phyloP scores from a whole-genome alignment of 2,888 invertebrate genomes.

The Protodeltote pygarga region DNA sequence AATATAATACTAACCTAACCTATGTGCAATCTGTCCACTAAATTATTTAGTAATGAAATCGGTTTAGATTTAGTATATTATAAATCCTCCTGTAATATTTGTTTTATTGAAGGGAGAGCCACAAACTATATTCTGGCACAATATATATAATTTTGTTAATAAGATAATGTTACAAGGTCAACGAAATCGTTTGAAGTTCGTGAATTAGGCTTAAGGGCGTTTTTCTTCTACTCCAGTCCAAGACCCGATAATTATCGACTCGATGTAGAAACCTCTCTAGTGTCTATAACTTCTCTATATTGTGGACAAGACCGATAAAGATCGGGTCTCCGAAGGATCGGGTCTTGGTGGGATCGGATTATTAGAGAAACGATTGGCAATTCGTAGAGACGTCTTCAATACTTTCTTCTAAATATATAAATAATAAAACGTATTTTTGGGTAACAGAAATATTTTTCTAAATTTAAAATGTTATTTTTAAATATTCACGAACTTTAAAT shows the following conservation, averaged over 20 bases:
- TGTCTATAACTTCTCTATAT: neutral
- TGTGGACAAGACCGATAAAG: neutral
- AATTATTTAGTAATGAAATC: slow-evolving; percentile 35
- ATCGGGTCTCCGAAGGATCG: no score
- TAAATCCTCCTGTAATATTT: slow-evolving; percentile 48
- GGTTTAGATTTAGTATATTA: slow-evolving; percentile 30
- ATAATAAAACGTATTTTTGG: no score
- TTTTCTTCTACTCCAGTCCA: no score
- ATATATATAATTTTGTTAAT: slow-evolving; percentile 38
- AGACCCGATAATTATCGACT: no score
- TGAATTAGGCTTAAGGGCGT: slow-evolving; percentile 28
- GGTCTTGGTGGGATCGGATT: no score
- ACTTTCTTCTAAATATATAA: no score
- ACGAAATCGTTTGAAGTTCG: slow-evolving; percentile 35
- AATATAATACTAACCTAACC: neutral
- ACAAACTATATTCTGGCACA: slow-evolving; percentile 30
- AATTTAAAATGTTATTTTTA: neutral
- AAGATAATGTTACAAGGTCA: slow-evolving; percentile 42
- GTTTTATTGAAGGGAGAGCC: slow-evolving; percentile 43
- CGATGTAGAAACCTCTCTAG: no score
- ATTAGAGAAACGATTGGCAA: no score
- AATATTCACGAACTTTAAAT: slow-evolving; percentile 24
- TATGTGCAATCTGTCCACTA: slow-evolving; percentile 16
- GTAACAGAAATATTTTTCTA: no score
- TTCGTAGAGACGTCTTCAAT: no score